Percentiles rank a stretch among this genome's conserved stretches.
These are phyloP conservation scores for Scaptomyza caliginosa DNA, from an alignment of 2,888 invertebrate species.

Conservation along the genomic window DNA sequence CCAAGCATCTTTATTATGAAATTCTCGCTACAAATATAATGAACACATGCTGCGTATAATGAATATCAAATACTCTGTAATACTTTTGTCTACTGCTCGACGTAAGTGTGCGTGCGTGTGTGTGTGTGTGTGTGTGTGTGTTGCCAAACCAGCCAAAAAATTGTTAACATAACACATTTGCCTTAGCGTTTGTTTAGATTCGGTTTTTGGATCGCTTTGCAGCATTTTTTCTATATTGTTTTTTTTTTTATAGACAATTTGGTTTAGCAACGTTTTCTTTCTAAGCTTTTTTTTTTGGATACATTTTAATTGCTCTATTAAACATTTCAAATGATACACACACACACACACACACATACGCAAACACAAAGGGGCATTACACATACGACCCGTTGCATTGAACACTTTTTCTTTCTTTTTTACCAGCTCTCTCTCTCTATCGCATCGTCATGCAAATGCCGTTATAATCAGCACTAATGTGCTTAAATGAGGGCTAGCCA, in stretches of 20 bases:
- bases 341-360: background rate
- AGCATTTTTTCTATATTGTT: background rate
- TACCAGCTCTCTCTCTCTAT: background rate
- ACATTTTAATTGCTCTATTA: slow-evolving; percentile 39
- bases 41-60: background rate
- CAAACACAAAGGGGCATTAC: slow-evolving; percentile 39
- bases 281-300: slow-evolving; percentile 12
- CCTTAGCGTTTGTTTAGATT: slow-evolving; percentile 40
- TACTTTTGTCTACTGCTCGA: too few relatives aligned
- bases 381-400: slow-evolving; percentile 60
- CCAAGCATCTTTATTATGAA: slow-evolving; percentile 10
- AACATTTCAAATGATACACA: slow-evolving; percentile 22
- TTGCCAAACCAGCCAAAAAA: slow-evolving; percentile 33
- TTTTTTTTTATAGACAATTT: slow-evolving; percentile 32
- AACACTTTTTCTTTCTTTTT: background rate
- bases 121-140: slow-evolving; percentile 7
- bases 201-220: slow-evolving; percentile 5
- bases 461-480: slow-evolving; percentile 74
- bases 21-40: background rate
- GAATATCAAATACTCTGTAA: background rate
- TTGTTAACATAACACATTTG: slow-evolving; percentile 22
- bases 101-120: slow-evolving; percentile 16
- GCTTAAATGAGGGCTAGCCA: slow-evolving; percentile 60
- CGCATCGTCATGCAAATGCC: slow-evolving; percentile 63
- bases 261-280: slow-evolving; percentile 29